Percentiles rank a stretch among this genome's conserved stretches.
phyloP scores from a whole-genome alignment of 2,113 vertebrate genomes.

The Meriones unguiculatus region DNA sequence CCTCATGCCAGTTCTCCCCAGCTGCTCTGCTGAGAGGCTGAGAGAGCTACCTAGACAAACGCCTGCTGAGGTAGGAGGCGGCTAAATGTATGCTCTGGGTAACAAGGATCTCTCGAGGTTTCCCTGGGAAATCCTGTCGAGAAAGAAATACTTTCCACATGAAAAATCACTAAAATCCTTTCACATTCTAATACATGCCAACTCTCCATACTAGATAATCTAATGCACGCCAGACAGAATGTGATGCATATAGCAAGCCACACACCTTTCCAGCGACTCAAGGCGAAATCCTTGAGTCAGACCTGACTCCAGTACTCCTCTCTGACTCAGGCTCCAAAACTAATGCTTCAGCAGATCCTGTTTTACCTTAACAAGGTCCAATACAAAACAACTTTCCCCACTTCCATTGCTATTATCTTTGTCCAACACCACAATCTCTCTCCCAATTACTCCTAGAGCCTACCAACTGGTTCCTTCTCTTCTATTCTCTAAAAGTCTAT shows the following conservation, averaged over 20 bases:
- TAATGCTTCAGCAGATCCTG: conserved; percentile 9
- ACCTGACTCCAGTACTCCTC: neutral
- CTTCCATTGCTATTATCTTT: neutral
- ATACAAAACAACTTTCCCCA: conserved; percentile 2
- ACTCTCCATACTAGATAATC: neutral
- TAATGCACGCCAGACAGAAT: neutral
- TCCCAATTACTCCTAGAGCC: neutral
- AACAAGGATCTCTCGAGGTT: neutral
- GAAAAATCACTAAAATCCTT: neutral
- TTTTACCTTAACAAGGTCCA: conserved; percentile 1
- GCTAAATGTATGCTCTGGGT: neutral
- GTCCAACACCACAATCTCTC: conserved; percentile 13
- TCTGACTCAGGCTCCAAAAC: neutral
- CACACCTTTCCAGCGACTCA: neutral
- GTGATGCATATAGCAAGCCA: neutral
- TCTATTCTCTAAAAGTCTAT: neutral
- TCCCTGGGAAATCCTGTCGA: neutral
- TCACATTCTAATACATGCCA: neutral
- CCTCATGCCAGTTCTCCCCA: neutral
- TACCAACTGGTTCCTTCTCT: neutral
- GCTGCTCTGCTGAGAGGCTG: conserved; percentile 1
- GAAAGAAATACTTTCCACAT: conserved; percentile 32
- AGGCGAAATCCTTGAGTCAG: neutral
- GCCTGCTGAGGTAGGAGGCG: neutral
- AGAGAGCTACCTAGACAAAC: neutral